Evolutionary conservation across 1,140 invertebrate genomes (phyloP).

Genomic region (Aphaenogaster floridana): DNA sequence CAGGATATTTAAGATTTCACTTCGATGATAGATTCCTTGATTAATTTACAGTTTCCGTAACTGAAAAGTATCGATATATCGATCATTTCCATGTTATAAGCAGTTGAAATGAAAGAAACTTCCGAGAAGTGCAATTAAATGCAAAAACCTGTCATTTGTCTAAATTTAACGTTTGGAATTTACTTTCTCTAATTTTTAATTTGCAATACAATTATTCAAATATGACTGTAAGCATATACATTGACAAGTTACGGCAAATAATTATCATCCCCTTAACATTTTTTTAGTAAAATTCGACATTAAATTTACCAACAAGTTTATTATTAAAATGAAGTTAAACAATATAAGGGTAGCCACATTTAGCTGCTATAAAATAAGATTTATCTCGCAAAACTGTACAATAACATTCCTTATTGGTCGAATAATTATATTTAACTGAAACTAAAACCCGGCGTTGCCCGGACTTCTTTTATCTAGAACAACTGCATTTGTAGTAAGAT

Average conservation of each 20-base stretch:
- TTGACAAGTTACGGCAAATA: background rate
- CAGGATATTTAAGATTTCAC: background rate
- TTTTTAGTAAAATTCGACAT: background rate
- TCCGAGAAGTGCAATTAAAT: background rate
- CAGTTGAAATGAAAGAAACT: background rate
- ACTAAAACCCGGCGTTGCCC: too few species aligned
- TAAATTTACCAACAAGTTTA: background rate
- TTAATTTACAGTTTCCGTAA: background rate
- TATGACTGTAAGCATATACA: background rate
- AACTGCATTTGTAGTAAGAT: too few species aligned
- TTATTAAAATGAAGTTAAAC: background rate
- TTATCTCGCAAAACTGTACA: background rate
- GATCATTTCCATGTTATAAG: background rate
- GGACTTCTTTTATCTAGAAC: too few species aligned
- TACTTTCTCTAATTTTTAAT: background rate
- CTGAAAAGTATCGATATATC: background rate
- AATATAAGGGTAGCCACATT: background rate
- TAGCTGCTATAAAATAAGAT: slow-evolving; percentile 2
- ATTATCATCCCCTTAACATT: background rate
- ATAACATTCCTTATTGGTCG: background rate
- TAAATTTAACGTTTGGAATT: background rate
- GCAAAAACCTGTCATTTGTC: background rate
- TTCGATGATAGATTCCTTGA: background rate
- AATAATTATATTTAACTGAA: background rate
- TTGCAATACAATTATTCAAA: background rate